phyloP scores from a whole-genome alignment of 2,888 invertebrate species.

The Machimus rusticus region DNA sequence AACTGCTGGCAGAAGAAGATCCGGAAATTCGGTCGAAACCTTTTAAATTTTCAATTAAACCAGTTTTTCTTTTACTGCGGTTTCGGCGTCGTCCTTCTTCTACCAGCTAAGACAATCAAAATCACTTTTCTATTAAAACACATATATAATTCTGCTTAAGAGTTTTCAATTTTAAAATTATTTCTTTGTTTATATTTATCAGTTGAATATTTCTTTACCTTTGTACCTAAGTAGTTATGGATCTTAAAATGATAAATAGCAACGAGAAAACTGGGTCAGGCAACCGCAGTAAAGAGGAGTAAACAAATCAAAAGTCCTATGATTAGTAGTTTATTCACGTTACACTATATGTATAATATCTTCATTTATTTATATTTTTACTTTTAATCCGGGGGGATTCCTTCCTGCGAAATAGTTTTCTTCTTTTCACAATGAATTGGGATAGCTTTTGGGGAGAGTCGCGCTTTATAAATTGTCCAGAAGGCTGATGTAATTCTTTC shows the following conservation, averaged over 20 bases:
- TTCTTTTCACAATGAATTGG: not conserved
- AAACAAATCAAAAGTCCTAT: conserved; percentile 15
- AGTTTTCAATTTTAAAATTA: conserved; percentile 17
- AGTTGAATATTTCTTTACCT: conserved; percentile 23
- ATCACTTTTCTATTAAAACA: conserved; percentile 15
- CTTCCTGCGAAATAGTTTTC: not conserved
- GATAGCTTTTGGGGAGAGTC: not conserved
- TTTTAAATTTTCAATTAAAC: not conserved
- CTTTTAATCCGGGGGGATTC: not conserved
- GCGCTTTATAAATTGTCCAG: not conserved
- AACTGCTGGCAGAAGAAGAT: not conserved
- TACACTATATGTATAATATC: conserved; percentile 24
- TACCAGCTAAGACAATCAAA: conserved; percentile 1
- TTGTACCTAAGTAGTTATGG: conserved; percentile 32
- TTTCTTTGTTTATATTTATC: conserved; percentile 20
- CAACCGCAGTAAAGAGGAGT: not conserved
- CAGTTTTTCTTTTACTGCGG: not conserved
- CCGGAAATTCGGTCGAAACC: not conserved
- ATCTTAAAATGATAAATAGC: conserved; percentile 30
- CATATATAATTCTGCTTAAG: conserved; percentile 16
- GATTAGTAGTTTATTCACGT: conserved; percentile 25
- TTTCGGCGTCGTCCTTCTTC: not conserved
- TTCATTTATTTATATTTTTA: conserved; percentile 31
- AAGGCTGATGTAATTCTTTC: not conserved
- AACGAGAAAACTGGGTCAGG: conserved; percentile 6